Evolutionary conservation across 2,797 vertebrate genomes (phyloP).

Genomic region (Cottoperca gobio): DNA sequence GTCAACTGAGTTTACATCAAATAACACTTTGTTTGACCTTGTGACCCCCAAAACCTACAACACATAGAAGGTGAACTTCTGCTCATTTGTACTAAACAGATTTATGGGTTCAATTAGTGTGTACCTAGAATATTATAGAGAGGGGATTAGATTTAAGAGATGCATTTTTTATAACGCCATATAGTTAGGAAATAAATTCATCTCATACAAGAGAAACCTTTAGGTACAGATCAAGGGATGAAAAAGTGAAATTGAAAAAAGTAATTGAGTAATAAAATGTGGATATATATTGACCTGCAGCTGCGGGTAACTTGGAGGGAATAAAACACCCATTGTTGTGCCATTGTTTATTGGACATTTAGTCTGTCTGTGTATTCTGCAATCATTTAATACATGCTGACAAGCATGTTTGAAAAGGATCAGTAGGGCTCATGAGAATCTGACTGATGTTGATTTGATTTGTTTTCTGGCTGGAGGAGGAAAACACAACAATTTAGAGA

Average conservation of each 20-base stretch:
- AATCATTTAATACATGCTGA: neutral
- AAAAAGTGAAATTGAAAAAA: constrained; percentile 6
- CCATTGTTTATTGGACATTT: neutral
- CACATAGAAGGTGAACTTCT: neutral
- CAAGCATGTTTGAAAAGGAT: neutral
- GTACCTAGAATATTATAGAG: neutral
- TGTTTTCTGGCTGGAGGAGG: neutral
- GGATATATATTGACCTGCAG: neutral
- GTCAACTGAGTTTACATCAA: neutral
- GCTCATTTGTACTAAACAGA: neutral
- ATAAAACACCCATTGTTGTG: neutral
- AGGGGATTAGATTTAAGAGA: neutral
- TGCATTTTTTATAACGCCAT: neutral
- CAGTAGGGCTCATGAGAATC: neutral
- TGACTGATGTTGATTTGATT: neutral
- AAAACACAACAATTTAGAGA: constrained; percentile 8
- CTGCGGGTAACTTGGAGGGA: neutral
- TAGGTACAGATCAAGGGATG: neutral
- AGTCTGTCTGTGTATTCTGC: neutral
- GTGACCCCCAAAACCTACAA: neutral
- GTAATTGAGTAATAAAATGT: neutral
- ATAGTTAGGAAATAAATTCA: neutral
- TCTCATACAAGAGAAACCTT: constrained; percentile 5
- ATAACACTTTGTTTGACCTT: neutral
- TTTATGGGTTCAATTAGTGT: neutral